A percentile compares a stretch with the other conserved stretches of the same genome.
These are phyloP conservation scores for Synanthedon formicaeformis DNA, from an alignment of 2,888 invertebrate genomes.

Conservation along the genomic window DNA sequence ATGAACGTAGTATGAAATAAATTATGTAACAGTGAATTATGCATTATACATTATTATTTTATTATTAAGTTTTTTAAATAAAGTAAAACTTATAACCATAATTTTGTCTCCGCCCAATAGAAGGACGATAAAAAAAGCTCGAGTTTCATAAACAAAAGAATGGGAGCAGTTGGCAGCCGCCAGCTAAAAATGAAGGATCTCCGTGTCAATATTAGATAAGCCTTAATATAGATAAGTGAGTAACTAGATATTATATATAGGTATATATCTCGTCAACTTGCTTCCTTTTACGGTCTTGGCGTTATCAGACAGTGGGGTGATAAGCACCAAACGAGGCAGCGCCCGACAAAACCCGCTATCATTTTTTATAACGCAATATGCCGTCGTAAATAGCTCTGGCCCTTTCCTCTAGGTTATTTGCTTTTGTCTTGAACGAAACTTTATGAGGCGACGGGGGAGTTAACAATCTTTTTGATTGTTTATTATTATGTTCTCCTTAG, in stretches of 20 bases:
- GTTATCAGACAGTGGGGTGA: conserved; percentile 39
- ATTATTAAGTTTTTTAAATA: too few relatives aligned
- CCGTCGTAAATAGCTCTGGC: conserved; percentile 39
- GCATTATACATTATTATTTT: too few relatives aligned
- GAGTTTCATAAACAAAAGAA: conserved; percentile 21
- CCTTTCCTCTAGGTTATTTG: conserved; percentile 27
- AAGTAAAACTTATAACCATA: too few relatives aligned
- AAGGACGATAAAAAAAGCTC: background rate
- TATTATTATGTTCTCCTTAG: conserved; percentile 6
- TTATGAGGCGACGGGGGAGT: conserved; percentile 11
- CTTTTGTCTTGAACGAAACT: conserved; percentile 26
- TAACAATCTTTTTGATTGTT: conserved; percentile 21
- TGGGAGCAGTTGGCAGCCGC: conserved; percentile 16
- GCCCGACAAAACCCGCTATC: conserved; percentile 40
- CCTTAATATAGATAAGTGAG: conserved; percentile 17
- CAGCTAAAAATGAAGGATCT: conserved; percentile 31
- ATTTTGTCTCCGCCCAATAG: too few relatives aligned
- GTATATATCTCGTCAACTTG: conserved; percentile 33
- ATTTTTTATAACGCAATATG: conserved; percentile 55
- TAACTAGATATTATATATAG: background rate
- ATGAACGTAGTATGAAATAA: too few relatives aligned
- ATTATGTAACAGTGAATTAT: too few relatives aligned
- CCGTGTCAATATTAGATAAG: conserved; percentile 42
- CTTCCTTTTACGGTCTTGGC: conserved; percentile 35
- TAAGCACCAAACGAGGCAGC: conserved; percentile 46